Evolutionary conservation across 2,113 vertebrate genomes (phyloP).

Genomic region (Psammodynastes pulverulentus): DNA sequence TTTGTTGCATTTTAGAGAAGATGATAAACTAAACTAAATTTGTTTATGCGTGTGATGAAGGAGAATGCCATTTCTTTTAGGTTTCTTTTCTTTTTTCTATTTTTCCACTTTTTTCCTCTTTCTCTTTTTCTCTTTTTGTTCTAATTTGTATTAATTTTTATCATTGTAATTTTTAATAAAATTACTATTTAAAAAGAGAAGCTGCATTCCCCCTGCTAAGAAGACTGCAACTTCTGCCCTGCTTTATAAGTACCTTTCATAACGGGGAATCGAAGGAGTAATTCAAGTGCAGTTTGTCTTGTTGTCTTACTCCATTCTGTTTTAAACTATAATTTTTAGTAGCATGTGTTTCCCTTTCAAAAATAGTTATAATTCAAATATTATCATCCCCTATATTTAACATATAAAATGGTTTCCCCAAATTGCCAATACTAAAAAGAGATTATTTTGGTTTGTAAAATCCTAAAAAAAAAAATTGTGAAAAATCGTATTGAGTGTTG

Average conservation of each 20-base stretch:
- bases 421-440: not conserved
- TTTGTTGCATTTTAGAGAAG: not conserved
- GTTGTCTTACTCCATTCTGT: not conserved
- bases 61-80: not conserved
- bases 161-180: not conserved
- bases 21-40: not conserved
- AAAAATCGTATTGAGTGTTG: not conserved
- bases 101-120: no score
- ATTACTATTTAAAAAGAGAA: not conserved
- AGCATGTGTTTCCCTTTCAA: not conserved
- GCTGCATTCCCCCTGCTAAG: not conserved
- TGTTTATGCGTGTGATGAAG: not conserved
- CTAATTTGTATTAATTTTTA: not conserved
- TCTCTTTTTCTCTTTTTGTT: not conserved
- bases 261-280: not conserved
- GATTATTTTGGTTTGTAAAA: not conserved
- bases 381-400: not conserved
- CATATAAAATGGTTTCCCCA: not conserved
- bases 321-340: not conserved
- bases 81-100: not conserved
- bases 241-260: not conserved
- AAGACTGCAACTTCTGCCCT: not conserved
- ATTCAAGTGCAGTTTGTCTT: not conserved
- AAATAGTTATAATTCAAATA: not conserved
- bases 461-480: not conserved